Conservation (phyloP, 2,888 invertebrate genomes). For the Selenia dentaria region DNA sequence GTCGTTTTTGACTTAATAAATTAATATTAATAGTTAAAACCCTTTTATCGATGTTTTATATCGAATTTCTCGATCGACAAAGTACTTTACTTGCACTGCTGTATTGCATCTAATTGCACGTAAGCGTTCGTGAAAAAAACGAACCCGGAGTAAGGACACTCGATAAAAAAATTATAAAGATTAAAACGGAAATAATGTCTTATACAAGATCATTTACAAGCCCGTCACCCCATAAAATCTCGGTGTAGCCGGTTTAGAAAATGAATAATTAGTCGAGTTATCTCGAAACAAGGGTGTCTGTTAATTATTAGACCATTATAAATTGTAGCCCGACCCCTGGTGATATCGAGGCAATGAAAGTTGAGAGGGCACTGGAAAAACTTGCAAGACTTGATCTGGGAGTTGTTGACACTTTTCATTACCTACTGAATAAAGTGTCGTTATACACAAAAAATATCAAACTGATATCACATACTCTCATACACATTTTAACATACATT, state of each 20-base stretch:
- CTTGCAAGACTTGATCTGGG: slow-evolving; percentile 51
- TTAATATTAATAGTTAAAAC: too few relatives aligned
- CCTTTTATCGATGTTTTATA: too few relatives aligned
- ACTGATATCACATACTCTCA: too few relatives aligned
- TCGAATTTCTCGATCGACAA: too few relatives aligned
- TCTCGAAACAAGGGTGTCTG: slow-evolving; percentile 71
- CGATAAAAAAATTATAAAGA: slow-evolving; percentile 19
- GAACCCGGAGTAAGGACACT: slow-evolving; percentile 12
- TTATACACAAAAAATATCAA: too few relatives aligned
- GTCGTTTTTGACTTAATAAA: too few relatives aligned
- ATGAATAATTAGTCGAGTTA: slow-evolving; percentile 76
- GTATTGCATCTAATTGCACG: too few relatives aligned
- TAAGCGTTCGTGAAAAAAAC: too few relatives aligned
- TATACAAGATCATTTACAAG: slow-evolving; percentile 58
- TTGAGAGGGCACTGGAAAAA: slow-evolving; percentile 63
- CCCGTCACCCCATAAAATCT: slow-evolving; percentile 70
- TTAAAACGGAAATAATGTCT: slow-evolving; percentile 25
- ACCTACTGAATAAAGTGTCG: not conserved
- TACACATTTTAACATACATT: too few relatives aligned
- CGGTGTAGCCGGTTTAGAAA: slow-evolving; percentile 60
- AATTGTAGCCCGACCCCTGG: slow-evolving; percentile 65
- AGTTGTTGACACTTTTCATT: slow-evolving; percentile 9
- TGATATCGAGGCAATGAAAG: slow-evolving; percentile 65
- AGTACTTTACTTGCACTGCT: too few relatives aligned
- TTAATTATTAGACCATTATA: slow-evolving; percentile 81